These are phyloP conservation scores for Chiloscyllium punctatum DNA, from an alignment of 2,797 vertebrate genomes.

Conservation along the genomic window DNA sequence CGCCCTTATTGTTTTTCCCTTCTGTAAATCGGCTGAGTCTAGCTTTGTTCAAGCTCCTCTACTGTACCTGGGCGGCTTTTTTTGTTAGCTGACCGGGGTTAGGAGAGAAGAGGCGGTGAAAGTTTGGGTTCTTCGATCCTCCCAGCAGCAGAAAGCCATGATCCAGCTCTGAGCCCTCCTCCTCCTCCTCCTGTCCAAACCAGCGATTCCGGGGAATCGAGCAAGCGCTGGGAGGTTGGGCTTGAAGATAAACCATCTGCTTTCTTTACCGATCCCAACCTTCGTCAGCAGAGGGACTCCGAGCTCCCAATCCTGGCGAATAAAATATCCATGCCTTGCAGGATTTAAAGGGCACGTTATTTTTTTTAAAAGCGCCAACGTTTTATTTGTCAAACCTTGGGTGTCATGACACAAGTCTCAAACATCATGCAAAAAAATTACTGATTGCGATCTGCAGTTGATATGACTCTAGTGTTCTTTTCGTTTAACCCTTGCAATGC, in stretches of 20 bases:
- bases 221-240: constrained; percentile 45
- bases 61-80: background rate
- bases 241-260: constrained; percentile 51
- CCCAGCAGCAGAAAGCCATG: constrained; percentile 53
- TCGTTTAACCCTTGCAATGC: background rate
- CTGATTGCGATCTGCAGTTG: background rate
- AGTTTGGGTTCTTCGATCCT: constrained; percentile 48
- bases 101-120: constrained; percentile 30
- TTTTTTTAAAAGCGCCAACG: background rate
- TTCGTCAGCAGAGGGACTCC: constrained; percentile 50
- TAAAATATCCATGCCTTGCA: background rate
- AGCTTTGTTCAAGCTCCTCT: background rate
- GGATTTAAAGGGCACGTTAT: background rate
- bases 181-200: background rate
- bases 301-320: constrained; percentile 39
- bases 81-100: background rate
- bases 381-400: background rate
- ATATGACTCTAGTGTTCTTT: background rate
- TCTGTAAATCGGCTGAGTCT: background rate
- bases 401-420: background rate
- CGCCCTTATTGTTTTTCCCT: background rate
- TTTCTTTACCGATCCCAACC: constrained; percentile 40
- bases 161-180: constrained; percentile 39
- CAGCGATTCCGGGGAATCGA: constrained; percentile 40
- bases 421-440: background rate